These are phyloP conservation scores for Callorhinus ursinus DNA, from an alignment of 2,113 vertebrate genomes.

Conservation along the genomic window DNA sequence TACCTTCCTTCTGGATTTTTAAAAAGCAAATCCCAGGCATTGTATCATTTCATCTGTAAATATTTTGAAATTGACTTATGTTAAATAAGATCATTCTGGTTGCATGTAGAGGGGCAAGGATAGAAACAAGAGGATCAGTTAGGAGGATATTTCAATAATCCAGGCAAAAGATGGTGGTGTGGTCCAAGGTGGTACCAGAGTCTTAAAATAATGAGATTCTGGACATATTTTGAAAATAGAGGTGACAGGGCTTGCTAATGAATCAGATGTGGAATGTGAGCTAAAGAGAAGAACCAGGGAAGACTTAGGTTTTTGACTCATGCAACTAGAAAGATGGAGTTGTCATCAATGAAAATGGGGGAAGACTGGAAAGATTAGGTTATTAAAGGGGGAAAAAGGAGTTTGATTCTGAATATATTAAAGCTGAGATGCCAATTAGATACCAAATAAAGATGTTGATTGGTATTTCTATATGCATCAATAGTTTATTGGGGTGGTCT, in stretches of 20 bases:
- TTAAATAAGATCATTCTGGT: conserved; percentile 17
- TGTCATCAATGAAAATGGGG: not conserved
- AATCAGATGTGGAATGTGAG: not conserved
- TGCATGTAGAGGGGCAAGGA: not conserved
- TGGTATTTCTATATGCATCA: not conserved
- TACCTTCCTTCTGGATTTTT: conserved; percentile 20
- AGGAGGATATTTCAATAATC: conserved; percentile 9
- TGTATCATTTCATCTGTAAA: not conserved
- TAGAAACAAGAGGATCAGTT: not conserved
- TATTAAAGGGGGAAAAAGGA: conserved; percentile 23
- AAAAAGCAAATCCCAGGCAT: not conserved
- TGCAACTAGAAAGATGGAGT: not conserved
- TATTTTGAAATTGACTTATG: not conserved
- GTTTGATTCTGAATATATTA: conserved; percentile 2
- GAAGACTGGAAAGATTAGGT: not conserved
- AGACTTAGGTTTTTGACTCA: not conserved
- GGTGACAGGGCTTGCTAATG: not conserved
- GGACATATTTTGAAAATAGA: conserved; percentile 14
- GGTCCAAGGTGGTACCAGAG: not conserved
- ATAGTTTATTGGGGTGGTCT: not conserved
- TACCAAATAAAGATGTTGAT: not conserved
- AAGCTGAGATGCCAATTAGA: not conserved
- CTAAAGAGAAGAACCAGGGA: not conserved
- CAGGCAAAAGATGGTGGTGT: not conserved
- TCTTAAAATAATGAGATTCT: conserved; percentile 24